These are phyloP conservation scores for Anolis carolinensis DNA, from an alignment of 2,113 vertebrate genomes.

Conservation along the genomic window DNA sequence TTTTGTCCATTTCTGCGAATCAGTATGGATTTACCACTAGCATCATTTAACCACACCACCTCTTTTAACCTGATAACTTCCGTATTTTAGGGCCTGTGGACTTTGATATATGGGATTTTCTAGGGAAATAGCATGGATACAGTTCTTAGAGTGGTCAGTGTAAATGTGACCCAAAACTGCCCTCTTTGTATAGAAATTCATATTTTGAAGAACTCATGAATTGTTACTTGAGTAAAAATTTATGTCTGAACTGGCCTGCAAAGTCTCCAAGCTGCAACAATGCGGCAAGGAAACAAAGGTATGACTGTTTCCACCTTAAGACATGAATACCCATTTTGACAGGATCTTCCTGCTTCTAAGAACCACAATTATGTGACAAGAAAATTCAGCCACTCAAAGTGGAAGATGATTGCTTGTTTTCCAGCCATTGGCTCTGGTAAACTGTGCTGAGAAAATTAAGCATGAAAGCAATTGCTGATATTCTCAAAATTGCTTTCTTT, in stretches of 20 bases:
- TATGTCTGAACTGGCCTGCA: background rate
- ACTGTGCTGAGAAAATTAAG: slow-evolving; percentile 54
- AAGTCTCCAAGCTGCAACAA: background rate
- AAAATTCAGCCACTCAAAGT: background rate
- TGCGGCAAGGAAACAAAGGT: background rate
- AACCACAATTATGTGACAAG: slow-evolving; percentile 12
- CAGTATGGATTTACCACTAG: too few species aligned
- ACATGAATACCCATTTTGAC: background rate
- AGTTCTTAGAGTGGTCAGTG: too few species aligned
- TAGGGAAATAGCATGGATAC: too few species aligned
- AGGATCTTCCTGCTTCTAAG: background rate
- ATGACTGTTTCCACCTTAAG: background rate
- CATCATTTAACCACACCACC: too few species aligned
- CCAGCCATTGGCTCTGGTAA: slow-evolving; percentile 42
- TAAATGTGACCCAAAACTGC: background rate
- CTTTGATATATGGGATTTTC: too few species aligned
- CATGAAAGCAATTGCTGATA: slow-evolving; percentile 30
- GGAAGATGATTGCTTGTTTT: slow-evolving; percentile 46
- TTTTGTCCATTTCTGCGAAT: too few species aligned
- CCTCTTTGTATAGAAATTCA: background rate
- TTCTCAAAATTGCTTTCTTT: slow-evolving; percentile 30
- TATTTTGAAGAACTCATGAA: too few species aligned
- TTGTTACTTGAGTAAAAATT: background rate
- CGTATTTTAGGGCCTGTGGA: too few species aligned
- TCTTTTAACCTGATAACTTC: too few species aligned